A percentile compares a stretch with the other conserved stretches of the same genome.
These are phyloP conservation scores for Sarotherodon lohbergeri DNA, from an alignment of 2,113 vertebrate species.

Conservation along the genomic window DNA sequence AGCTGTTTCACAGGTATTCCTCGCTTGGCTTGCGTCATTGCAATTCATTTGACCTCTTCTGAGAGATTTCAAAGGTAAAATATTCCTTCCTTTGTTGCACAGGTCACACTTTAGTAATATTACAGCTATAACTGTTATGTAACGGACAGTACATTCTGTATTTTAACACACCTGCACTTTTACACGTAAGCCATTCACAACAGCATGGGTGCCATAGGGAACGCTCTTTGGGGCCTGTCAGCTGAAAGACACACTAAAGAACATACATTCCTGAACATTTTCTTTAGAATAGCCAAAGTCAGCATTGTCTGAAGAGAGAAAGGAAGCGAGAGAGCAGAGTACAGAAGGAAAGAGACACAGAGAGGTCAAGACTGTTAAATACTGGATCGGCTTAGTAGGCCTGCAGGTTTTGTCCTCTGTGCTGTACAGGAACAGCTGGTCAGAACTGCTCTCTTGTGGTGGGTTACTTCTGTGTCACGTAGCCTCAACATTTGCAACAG, in stretches of 20 bases:
- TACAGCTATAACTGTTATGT: neutral
- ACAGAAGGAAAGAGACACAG: neutral
- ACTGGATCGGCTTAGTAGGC: neutral
- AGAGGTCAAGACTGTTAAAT: conserved; percentile 38
- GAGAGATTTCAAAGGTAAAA: neutral
- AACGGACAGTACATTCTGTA: neutral
- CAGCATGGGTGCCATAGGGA: neutral
- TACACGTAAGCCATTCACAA: neutral
- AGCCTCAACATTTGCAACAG: neutral
- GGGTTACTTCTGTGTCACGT: neutral
- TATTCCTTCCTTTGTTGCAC: neutral
- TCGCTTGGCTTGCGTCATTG: neutral
- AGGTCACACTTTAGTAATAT: neutral
- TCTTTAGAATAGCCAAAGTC: neutral
- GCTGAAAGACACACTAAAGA: neutral
- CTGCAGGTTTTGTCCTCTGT: conserved; percentile 16
- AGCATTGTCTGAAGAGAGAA: neutral
- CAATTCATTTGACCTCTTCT: neutral
- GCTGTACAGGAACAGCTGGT: neutral
- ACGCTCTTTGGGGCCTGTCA: neutral
- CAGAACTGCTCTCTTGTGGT: neutral
- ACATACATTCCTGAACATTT: conserved; percentile 1
- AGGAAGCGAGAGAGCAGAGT: neutral
- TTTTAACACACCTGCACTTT: neutral
- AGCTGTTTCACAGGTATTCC: neutral